Percentiles rank a stretch among this genome's conserved stretches.
Conservation (phyloP, 2,113 vertebrate species). For the Euleptes europaea region DNA sequence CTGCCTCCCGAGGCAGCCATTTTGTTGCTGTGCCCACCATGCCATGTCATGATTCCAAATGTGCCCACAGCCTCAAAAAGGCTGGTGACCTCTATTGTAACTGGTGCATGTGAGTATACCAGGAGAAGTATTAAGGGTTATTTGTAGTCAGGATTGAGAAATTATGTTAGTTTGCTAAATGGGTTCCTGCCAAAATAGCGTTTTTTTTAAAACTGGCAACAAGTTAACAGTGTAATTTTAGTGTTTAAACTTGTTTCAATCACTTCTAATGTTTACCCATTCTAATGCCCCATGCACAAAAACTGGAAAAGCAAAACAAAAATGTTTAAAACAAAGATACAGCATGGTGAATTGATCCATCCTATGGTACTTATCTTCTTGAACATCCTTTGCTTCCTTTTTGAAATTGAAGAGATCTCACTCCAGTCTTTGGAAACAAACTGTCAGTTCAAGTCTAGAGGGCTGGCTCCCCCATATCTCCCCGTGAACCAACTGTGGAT, state of each 20-base stretch:
- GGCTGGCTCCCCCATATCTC: no score
- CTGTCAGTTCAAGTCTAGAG: no score
- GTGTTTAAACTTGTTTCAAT: background rate
- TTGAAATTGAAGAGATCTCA: background rate
- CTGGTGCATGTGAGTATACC: no score
- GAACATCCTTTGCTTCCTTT: conserved; percentile 2
- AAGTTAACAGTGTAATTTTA: conserved; percentile 10
- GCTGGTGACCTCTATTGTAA: no score
- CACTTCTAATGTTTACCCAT: no score
- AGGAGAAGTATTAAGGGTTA: background rate
- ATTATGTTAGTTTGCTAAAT: conserved; percentile 17
- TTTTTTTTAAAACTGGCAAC: background rate
- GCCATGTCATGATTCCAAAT: no score
- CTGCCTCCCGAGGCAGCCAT: no score
- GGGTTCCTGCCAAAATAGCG: background rate
- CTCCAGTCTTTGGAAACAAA: background rate
- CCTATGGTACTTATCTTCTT: background rate
- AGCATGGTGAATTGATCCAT: background rate
- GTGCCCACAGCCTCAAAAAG: no score
- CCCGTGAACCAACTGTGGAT: no score
- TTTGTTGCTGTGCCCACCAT: no score
- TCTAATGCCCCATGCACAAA: no score
- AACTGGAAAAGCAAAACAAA: no score
- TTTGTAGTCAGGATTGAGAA: background rate
- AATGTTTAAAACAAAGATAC: background rate